phyloP scores from a whole-genome alignment of 2,888 invertebrate genomes.

The Meganola albula region DNA sequence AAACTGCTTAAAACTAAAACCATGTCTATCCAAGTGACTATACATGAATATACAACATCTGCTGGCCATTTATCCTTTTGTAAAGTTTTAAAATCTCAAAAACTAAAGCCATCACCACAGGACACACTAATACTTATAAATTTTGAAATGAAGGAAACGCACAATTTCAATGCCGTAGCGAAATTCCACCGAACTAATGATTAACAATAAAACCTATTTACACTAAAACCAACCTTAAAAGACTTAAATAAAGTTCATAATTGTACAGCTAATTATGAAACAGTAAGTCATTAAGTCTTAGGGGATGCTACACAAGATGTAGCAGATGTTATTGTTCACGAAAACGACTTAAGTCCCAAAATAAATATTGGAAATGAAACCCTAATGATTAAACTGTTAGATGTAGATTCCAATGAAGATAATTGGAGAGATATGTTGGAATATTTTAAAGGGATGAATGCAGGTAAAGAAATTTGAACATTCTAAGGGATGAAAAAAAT shows the following conservation, averaged over 20 bases:
- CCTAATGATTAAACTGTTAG: constrained; percentile 23
- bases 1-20: constrained; percentile 13
- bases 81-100: constrained; percentile 31
- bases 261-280: constrained; percentile 38
- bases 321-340: constrained; percentile 36
- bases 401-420: constrained; percentile 21
- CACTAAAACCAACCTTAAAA: constrained; percentile 37
- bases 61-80: constrained; percentile 33
- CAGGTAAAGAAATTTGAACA: constrained; percentile 76
- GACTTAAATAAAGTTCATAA: constrained; percentile 31
- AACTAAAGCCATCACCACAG: constrained; percentile 33
- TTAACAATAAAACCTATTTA: constrained; percentile 27
- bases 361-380: constrained; percentile 19
- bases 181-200: constrained; percentile 59
- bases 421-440: constrained; percentile 20
- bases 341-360: constrained; percentile 34
- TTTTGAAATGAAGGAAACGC: constrained; percentile 65
- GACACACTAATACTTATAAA: constrained; percentile 53
- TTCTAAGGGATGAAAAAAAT: constrained; percentile 74
- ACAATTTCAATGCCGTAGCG: constrained; percentile 63
- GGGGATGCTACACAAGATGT: constrained; percentile 73
- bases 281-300: constrained; percentile 64
- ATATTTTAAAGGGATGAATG: constrained; percentile 34
- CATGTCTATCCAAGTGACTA: constrained; percentile 16
- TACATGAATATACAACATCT: constrained; percentile 32